Evolutionary conservation across 2,888 invertebrate genomes (phyloP).

Genomic region (Abscondita cerata): DNA sequence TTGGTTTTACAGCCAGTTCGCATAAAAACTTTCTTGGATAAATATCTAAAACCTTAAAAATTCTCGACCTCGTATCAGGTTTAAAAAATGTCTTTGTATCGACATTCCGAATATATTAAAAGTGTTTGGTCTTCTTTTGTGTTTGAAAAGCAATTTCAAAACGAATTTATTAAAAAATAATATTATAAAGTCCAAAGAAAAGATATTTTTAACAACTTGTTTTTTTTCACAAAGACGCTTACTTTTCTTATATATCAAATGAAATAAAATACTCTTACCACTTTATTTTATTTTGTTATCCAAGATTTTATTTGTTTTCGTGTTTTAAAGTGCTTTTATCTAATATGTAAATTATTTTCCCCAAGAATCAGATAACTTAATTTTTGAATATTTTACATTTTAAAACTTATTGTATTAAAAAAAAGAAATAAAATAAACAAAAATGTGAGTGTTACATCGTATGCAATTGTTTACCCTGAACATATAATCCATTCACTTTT

Average conservation of each 20-base stretch:
- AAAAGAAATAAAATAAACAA: too few relatives aligned
- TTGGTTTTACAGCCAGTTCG: constrained; percentile 30
- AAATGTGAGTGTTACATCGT: too few relatives aligned
- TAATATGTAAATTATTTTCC: too few relatives aligned
- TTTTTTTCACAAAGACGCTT: constrained; percentile 14
- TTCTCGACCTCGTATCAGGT: constrained; percentile 35
- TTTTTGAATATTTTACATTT: too few relatives aligned
- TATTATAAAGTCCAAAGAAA: constrained; percentile 29
- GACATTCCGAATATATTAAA: constrained; percentile 47
- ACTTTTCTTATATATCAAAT: neutral
- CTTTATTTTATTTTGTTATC: too few relatives aligned
- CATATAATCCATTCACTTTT: too few relatives aligned
- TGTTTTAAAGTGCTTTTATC: too few relatives aligned
- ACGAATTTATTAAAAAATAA: constrained; percentile 33
- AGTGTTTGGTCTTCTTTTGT: constrained; percentile 33
- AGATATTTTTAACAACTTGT: constrained; percentile 22
- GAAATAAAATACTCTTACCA: neutral
- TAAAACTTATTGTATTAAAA: too few relatives aligned
- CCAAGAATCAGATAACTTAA: too few relatives aligned
- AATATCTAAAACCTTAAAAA: constrained; percentile 34
- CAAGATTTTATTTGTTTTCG: too few relatives aligned
- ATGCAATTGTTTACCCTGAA: too few relatives aligned
- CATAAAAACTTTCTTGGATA: constrained; percentile 30
- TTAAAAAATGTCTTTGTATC: constrained; percentile 44
- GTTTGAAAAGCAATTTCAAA: constrained; percentile 28